A percentile compares a stretch with the other conserved stretches of the same genome.
Conservation (phyloP, 1,140 invertebrate genomes). For the Diachasma alloeum region DNA sequence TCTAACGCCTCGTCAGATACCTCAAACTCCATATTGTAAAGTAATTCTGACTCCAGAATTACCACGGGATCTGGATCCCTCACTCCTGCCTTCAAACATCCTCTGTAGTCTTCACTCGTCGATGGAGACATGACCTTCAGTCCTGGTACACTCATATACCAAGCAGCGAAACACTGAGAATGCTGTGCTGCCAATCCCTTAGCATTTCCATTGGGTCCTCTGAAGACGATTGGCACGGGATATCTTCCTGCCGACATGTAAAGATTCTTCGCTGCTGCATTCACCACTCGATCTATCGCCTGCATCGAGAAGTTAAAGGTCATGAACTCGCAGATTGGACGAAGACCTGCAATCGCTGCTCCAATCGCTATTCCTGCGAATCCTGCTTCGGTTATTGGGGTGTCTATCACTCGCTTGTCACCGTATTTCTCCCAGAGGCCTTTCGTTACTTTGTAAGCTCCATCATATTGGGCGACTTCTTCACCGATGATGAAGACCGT, state of each 20-base stretch:
- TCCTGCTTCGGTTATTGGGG: not conserved
- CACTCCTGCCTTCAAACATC: constrained; percentile 74
- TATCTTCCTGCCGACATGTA: constrained; percentile 79
- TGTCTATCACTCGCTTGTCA: not conserved
- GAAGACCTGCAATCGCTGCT: constrained; percentile 66
- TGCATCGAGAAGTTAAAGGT: constrained; percentile 85
- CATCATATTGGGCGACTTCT: not conserved
- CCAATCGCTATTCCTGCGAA: not conserved
- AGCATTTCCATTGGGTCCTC: constrained; percentile 79
- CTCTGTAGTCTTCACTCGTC: constrained; percentile 74
- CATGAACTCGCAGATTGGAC: constrained; percentile 82
- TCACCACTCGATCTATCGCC: constrained; percentile 80
- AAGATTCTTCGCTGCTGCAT: constrained; percentile 76
- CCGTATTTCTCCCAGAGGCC: not conserved
- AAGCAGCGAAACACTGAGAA: constrained; percentile 78
- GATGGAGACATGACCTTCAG: constrained; percentile 80
- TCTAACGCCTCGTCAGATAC: constrained; percentile 69
- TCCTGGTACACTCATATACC: constrained; percentile 77
- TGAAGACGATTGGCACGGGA: constrained; percentile 77
- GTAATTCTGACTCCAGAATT: constrained; percentile 76
- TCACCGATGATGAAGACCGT: not conserved
- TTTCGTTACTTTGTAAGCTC: not conserved
- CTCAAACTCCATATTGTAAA: constrained; percentile 67
- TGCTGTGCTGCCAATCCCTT: constrained; percentile 79
- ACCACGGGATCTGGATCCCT: constrained; percentile 76